These are phyloP conservation scores for Miichthys miiuy DNA, from an alignment of 2,797 vertebrate genomes.

Conservation along the genomic window DNA sequence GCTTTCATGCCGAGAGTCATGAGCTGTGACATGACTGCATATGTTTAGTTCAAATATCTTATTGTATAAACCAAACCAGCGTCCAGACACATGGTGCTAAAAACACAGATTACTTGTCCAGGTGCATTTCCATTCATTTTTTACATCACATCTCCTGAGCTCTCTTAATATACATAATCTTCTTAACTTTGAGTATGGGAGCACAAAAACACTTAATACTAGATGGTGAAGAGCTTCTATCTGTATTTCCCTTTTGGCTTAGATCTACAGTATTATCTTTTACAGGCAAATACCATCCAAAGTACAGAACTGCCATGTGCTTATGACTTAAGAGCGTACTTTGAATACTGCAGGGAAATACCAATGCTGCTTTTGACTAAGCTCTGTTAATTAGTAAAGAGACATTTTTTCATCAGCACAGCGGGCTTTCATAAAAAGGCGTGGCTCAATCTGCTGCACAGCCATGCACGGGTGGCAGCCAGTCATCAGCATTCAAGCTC, in stretches of 20 bases:
- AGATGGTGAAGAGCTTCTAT: slow-evolving; percentile 27
- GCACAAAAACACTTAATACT: slow-evolving; percentile 31
- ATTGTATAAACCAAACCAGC: slow-evolving; percentile 18
- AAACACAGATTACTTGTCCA: slow-evolving; percentile 26
- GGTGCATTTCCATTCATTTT: slow-evolving; percentile 42
- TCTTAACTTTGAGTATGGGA: slow-evolving; percentile 28
- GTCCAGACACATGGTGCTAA: slow-evolving; percentile 6
- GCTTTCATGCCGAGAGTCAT: slow-evolving; percentile 39
- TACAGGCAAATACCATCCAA: slow-evolving; percentile 59
- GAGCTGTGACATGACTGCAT: slow-evolving; percentile 10
- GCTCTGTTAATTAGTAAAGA: slow-evolving; percentile 58
- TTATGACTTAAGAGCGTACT: slow-evolving; percentile 53
- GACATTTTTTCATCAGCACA: slow-evolving; percentile 30
- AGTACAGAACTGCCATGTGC: slow-evolving; percentile 53
- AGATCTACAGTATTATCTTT: slow-evolving; percentile 55
- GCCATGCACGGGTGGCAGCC: slow-evolving; percentile 68
- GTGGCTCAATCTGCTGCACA: slow-evolving; percentile 40
- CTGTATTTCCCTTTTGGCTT: slow-evolving; percentile 38
- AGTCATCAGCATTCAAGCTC: slow-evolving; percentile 38
- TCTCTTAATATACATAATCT: slow-evolving; percentile 40
- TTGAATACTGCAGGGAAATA: slow-evolving; percentile 62
- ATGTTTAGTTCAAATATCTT: neutral
- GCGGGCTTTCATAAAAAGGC: slow-evolving; percentile 30
- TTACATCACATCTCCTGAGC: slow-evolving; percentile 36
- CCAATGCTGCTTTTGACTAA: slow-evolving; percentile 48